Conservation (phyloP, 2,797 vertebrate species). For the Alcedo atthis region DNA sequence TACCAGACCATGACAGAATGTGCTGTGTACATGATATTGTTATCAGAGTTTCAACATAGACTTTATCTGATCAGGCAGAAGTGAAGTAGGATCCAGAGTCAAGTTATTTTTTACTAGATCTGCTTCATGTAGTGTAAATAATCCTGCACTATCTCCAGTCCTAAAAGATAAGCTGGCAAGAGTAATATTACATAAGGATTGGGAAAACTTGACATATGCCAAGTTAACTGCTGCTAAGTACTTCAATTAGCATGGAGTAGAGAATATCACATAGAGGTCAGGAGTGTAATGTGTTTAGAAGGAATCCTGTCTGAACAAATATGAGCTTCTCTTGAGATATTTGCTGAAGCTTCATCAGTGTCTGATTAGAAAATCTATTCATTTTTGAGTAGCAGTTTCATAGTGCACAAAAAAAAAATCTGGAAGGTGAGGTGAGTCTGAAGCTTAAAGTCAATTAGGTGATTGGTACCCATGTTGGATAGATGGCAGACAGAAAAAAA, state of each 20-base stretch:
- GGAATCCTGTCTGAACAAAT: neutral
- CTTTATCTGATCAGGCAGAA: neutral
- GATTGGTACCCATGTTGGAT: neutral
- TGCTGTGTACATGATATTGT: neutral
- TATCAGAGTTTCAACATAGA: neutral
- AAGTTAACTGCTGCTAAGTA: neutral
- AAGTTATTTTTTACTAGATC: neutral
- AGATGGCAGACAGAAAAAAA: neutral
- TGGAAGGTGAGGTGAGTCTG: neutral
- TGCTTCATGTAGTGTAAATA: neutral
- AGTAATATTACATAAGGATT: neutral
- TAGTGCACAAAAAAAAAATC: neutral
- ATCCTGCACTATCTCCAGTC: neutral
- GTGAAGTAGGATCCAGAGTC: neutral
- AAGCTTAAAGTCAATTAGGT: neutral
- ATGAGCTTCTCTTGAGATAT: neutral
- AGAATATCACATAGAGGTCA: neutral
- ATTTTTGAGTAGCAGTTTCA: neutral
- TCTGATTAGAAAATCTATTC: neutral
- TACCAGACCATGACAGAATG: neutral
- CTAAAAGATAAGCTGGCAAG: neutral
- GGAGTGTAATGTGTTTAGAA: neutral
- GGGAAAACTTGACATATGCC: neutral
- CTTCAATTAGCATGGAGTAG: neutral
- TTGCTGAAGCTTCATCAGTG: neutral